A percentile compares a stretch with the other conserved stretches of the same genome.
phyloP scores from a whole-genome alignment of 2,888 invertebrate species.

The Trachelus troglodyta region DNA sequence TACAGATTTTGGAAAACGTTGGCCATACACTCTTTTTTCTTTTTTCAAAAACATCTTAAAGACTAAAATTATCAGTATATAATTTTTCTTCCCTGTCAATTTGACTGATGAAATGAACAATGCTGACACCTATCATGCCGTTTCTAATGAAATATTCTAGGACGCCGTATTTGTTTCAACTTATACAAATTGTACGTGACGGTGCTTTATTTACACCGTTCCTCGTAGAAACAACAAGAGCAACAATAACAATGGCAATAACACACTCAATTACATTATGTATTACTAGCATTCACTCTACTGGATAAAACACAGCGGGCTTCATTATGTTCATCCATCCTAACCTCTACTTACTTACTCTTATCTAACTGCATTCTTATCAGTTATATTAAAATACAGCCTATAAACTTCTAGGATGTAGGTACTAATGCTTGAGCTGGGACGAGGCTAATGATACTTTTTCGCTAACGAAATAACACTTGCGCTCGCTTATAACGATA shows the following conservation, averaged over 20 bases:
- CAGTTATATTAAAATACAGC: slow-evolving; percentile 40
- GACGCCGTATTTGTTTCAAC: no score
- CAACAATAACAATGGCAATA: slow-evolving; percentile 24
- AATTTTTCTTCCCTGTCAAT: no score
- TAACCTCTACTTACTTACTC: background rate
- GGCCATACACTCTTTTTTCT: background rate
- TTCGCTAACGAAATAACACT: no score
- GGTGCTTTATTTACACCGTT: no score
- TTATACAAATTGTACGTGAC: no score
- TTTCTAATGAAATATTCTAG: no score
- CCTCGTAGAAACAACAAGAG: slow-evolving; percentile 37
- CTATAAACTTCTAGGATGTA: slow-evolving; percentile 30
- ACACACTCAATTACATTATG: no score
- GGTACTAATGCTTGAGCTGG: slow-evolving; percentile 53
- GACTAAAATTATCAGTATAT: no score
- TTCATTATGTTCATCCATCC: background rate
- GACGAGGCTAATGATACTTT: slow-evolving; percentile 29
- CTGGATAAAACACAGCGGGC: slow-evolving; percentile 17
- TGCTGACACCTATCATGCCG: no score
- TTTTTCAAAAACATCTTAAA: background rate
- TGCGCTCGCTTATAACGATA: no score
- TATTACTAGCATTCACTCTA: background rate
- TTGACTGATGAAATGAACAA: no score
- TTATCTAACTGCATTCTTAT: slow-evolving; percentile 22
- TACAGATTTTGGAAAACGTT: no score